Conservation (phyloP, 2,797 vertebrate species). For the Benthosema pterotum region DNA sequence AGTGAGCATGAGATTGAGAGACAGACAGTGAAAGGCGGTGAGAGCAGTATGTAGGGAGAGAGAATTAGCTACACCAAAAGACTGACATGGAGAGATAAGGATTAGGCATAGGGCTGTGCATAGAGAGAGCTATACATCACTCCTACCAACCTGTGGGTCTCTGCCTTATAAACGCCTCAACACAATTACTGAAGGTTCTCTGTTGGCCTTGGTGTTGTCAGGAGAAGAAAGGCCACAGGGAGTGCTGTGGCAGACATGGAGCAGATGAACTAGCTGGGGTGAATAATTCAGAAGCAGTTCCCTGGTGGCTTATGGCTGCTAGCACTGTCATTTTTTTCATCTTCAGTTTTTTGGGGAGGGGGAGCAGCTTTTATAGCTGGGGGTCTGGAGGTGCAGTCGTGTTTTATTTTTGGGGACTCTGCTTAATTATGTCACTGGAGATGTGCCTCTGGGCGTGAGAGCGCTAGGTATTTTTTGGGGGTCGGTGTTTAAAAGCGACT, state of each 20-base stretch:
- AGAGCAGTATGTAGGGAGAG: no score
- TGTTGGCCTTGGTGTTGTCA: slow-evolving; percentile 29
- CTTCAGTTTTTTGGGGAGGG: no score
- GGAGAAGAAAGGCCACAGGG: slow-evolving; percentile 55
- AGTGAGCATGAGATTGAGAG: neutral
- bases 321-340: slow-evolving; percentile 13
- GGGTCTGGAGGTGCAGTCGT: slow-evolving; percentile 20
- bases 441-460: slow-evolving; percentile 36
- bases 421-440: slow-evolving; percentile 23
- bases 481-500: slow-evolving; percentile 35
- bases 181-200: slow-evolving; percentile 22
- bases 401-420: slow-evolving; percentile 1
- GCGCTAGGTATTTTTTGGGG: slow-evolving; percentile 14
- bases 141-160: no score
- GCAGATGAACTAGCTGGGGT: slow-evolving; percentile 27
- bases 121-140: neutral
- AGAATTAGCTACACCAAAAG: no score
- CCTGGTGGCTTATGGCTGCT: slow-evolving; percentile 41
- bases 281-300: slow-evolving; percentile 52
- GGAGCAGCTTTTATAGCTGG: slow-evolving; percentile 9
- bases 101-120: no score
- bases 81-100: no score
- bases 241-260: slow-evolving; percentile 35
- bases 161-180: slow-evolving; percentile 9
- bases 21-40: neutral